Evolutionary conservation across 2,797 vertebrate genomes (phyloP).

Genomic region (Melanotaenia boesemani): DNA sequence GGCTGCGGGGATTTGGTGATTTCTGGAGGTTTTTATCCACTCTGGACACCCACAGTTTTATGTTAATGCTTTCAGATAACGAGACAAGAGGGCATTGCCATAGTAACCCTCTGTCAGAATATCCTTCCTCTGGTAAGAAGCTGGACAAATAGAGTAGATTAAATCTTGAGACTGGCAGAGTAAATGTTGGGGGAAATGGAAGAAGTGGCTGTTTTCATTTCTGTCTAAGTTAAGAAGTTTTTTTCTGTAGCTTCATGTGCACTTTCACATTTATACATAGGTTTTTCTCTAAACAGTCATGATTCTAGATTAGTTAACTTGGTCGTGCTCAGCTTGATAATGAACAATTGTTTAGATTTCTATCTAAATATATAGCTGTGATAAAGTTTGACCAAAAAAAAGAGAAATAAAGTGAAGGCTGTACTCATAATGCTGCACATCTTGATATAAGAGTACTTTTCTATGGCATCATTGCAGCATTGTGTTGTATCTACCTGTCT

Average conservation of each 20-base stretch:
- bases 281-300: neutral
- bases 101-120: neutral
- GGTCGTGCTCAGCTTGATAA: neutral
- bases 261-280: neutral
- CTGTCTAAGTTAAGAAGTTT: constrained; percentile 16
- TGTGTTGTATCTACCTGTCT: constrained; percentile 18
- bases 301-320: neutral
- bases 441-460: constrained; percentile 8
- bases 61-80: constrained; percentile 29
- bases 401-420: constrained; percentile 19
- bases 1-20: constrained; percentile 12
- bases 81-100: constrained; percentile 6
- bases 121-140: neutral
- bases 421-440: constrained; percentile 4
- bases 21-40: constrained; percentile 17
- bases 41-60: neutral
- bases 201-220: constrained; percentile 4
- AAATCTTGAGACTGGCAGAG: constrained; percentile 9
- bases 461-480: constrained; percentile 20
- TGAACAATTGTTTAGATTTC: neutral
- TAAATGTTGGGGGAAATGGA: neutral
- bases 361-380: constrained; percentile 7
- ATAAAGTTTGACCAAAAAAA: neutral
- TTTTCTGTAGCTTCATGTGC: neutral
- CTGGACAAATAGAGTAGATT: constrained; percentile 1